Percentiles rank a stretch among this genome's conserved stretches.
phyloP scores from a whole-genome alignment of 1,140 invertebrate genomes.

The Galleria mellonella region DNA sequence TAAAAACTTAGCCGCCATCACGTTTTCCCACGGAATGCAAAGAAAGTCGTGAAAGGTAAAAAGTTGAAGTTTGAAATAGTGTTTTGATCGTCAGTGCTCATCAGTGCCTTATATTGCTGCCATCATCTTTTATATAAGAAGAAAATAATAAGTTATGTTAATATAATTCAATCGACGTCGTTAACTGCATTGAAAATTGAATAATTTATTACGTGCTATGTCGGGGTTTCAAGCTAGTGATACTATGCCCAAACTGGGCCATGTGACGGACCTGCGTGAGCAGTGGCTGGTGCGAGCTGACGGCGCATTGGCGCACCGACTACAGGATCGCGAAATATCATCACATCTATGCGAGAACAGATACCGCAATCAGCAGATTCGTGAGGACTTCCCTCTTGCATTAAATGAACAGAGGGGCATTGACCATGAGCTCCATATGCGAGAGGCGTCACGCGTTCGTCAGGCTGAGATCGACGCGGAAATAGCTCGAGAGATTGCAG shows the following conservation, averaged over 20 bases:
- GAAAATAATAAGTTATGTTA: conserved; percentile 15
- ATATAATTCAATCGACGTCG: conserved; percentile 7
- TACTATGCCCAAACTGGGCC: conserved; percentile 67
- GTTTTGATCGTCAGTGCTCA: conserved; percentile 16
- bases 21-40: conserved; percentile 48
- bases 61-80: conserved; percentile 10
- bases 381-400: conserved; percentile 91
- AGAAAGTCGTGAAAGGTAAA: conserved; percentile 47
- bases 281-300: conserved; percentile 95
- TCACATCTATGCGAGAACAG: conserved; percentile 90
- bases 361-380: conserved; percentile 88
- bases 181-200: conserved; percentile 14
- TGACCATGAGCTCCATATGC: conserved; percentile 47
- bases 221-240: conserved; percentile 49
- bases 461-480: conserved; percentile 62
- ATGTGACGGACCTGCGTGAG: conserved; percentile 59
- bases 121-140: conserved; percentile 8
- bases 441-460: conserved; percentile 40
- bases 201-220: conserved; percentile 29
- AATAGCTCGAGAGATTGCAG: conserved; percentile 60
- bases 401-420: conserved; percentile 82
- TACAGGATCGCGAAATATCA: conserved; percentile 93
- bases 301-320: conserved; percentile 88
- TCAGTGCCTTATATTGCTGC: conserved; percentile 6
- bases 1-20: conserved; percentile 36